A percentile compares a stretch with the other conserved stretches of the same genome.
Conservation (phyloP, 92 coral and sea anemone species). For the Heliopora coerulea region DNA sequence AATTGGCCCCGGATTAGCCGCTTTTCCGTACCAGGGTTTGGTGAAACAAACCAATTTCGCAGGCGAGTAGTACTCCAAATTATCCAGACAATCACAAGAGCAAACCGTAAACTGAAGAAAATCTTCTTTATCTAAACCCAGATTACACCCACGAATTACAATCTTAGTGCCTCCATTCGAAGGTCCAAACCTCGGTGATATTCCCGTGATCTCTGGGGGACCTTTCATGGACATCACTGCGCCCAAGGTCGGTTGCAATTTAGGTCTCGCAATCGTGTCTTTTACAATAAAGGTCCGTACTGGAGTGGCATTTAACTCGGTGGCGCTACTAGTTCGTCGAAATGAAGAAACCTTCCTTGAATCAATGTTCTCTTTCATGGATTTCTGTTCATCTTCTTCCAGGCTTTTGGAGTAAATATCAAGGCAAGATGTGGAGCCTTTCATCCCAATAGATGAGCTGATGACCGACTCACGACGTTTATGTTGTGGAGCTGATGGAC, state of each 20-base stretch:
- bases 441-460: constrained; percentile 65
- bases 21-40: constrained; percentile 78
- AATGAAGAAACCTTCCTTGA: constrained; percentile 2
- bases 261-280: constrained; percentile 50
- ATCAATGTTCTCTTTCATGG: neutral
- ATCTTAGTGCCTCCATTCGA: constrained; percentile 84
- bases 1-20: constrained; percentile 66
- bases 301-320: constrained; percentile 25
- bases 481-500: constrained; percentile 33
- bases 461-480: constrained; percentile 81
- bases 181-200: constrained; percentile 85
- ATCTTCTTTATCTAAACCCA: constrained; percentile 72
- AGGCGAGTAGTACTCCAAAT: constrained; percentile 87
- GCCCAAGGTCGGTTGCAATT: constrained; percentile 85
- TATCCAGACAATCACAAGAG: constrained; percentile 65
- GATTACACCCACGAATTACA: constrained; percentile 79
- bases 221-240: constrained; percentile 76
- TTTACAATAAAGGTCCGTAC: neutral
- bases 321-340: constrained; percentile 45
- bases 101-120: constrained; percentile 65
- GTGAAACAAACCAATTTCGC: constrained; percentile 80
- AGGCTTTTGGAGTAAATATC: constrained; percentile 62
- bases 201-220: constrained; percentile 89
- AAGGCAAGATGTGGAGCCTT: constrained; percentile 80
- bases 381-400: constrained; percentile 22